Base-by-base conservation (phyloP, 2,797 vertebrate species). In the Glossophaga mutica region DNA sequence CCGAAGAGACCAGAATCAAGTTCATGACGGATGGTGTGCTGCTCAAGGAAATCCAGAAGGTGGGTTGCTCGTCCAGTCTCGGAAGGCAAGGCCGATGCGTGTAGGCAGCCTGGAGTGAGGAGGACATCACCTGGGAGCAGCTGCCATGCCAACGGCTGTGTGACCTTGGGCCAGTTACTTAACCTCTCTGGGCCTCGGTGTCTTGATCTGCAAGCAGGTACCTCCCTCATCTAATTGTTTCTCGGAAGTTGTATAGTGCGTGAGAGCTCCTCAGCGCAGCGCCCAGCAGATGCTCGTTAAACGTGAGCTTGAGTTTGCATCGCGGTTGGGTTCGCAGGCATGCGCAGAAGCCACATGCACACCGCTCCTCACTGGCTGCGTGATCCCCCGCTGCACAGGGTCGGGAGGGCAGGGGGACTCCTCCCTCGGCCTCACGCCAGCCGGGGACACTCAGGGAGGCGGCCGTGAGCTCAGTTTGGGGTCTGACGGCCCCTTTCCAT, bases 21-120 rank as follows among this genome's bases (percentile, higher is more conserved):
- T 99, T 99, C 98, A 99, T 99, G 99, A 99, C 99, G 0, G 99
- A 99, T 0, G 99, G 99, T 1, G 99, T 99, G 85, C 96, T 99
- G 79, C 98, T 99, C 93, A 99, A 99, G 96, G 99, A 99, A 98
- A 99, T 99, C 95, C 99, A 99, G 98, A 99, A 99, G 99, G 99
- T 99, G 37, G 16, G 74, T 10, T 6, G 21, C 2, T 62, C 7
- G 0, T 34, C 46, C 22, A 0, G 5, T 14, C 14, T 18, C 24
- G 1, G 1, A 2, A 0, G 2, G 6, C 44, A 18, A 9, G 34
- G 22, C 24, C 2, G 0, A 16, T 1, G 22, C 2, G 78, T 1
- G 0, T 1, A 9, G 55, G 39, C 5, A 6, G 18, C 0, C 0
- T 12, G 55, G 5, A 3, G 55, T 1, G 15, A 29, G 37, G 5